These are phyloP conservation scores for Drosophila lutescens DNA, from an alignment of 2,888 invertebrate genomes.

Conservation along the genomic window DNA sequence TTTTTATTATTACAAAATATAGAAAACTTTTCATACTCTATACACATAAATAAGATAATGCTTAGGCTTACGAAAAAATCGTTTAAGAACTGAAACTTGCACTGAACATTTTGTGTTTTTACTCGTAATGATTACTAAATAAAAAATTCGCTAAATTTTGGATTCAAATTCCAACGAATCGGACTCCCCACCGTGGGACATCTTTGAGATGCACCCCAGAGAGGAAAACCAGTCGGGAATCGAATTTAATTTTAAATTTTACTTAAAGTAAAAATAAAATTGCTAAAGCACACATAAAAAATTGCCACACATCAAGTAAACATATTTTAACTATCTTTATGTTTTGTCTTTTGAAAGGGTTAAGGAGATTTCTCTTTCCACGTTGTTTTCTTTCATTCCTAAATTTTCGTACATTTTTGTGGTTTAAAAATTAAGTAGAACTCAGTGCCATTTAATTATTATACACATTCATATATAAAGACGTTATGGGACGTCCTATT, in stretches of 20 bases:
- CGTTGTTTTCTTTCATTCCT: slow-evolving; percentile 17
- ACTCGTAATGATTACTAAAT: slow-evolving; percentile 54
- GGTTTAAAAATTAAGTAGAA: slow-evolving; percentile 82
- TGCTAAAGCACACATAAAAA: slow-evolving; percentile 74
- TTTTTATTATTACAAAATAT: slow-evolving; percentile 79
- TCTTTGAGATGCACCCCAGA: slow-evolving; percentile 27
- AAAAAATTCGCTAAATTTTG: slow-evolving; percentile 79
- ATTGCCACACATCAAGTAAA: slow-evolving; percentile 82
- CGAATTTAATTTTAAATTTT: slow-evolving; percentile 60
- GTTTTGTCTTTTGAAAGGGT: slow-evolving; percentile 45
- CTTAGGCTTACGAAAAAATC: slow-evolving; percentile 65
- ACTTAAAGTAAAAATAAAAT: slow-evolving; percentile 76
- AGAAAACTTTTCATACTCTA: slow-evolving; percentile 69
- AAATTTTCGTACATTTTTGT: slow-evolving; percentile 11
- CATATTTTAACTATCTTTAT: slow-evolving; percentile 61
- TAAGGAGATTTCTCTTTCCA: slow-evolving; percentile 33
- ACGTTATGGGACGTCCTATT: too few relatives aligned
- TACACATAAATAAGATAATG: slow-evolving; percentile 79
- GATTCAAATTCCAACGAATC: slow-evolving; percentile 32
- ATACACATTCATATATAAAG: slow-evolving; percentile 58
- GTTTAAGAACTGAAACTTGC: slow-evolving; percentile 71
- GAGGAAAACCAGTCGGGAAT: slow-evolving; percentile 21
- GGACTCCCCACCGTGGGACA: not conserved
- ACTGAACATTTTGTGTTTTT: slow-evolving; percentile 63
- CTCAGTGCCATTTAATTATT: slow-evolving; percentile 83